phyloP scores from a whole-genome alignment of 1,140 invertebrate species.

The Anoplophora glabripennis region DNA sequence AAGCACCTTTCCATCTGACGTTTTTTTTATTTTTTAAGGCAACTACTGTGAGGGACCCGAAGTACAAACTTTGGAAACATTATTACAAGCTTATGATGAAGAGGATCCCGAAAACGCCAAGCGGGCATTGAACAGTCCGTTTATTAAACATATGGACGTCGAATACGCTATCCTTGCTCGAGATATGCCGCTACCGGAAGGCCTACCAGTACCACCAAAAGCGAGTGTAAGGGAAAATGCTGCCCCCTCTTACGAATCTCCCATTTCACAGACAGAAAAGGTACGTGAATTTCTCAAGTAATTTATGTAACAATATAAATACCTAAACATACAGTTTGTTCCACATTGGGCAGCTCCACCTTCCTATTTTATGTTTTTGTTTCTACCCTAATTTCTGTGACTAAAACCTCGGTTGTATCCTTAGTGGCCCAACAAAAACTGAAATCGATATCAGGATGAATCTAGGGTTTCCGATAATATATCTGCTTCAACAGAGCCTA shows the following conservation, averaged over 20 bases:
- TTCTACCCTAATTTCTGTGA: too few relatives aligned
- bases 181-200: constrained; percentile 69
- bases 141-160: constrained; percentile 94
- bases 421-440: too few relatives aligned
- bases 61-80: constrained; percentile 77
- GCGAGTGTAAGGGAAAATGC: constrained; percentile 65
- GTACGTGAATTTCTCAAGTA: constrained; percentile 24
- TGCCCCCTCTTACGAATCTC: constrained; percentile 67
- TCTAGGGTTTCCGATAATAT: too few relatives aligned
- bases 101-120: constrained; percentile 80
- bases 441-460: too few relatives aligned
- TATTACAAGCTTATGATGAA: constrained; percentile 86
- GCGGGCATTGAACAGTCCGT: constrained; percentile 74
- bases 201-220: constrained; percentile 51
- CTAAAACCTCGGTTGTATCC: too few relatives aligned
- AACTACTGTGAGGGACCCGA: constrained; percentile 70
- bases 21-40: constrained; percentile 54
- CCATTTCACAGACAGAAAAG: constrained; percentile 50
- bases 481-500: too few relatives aligned
- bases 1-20: too few relatives aligned
- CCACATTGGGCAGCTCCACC: too few relatives aligned
- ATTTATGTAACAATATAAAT: too few relatives aligned
- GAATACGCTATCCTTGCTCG: constrained; percentile 84
- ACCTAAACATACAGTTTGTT: too few relatives aligned
- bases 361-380: too few relatives aligned